Evolutionary conservation across 1,140 invertebrate species (phyloP).

Genomic region (Bicyclus anynana): DNA sequence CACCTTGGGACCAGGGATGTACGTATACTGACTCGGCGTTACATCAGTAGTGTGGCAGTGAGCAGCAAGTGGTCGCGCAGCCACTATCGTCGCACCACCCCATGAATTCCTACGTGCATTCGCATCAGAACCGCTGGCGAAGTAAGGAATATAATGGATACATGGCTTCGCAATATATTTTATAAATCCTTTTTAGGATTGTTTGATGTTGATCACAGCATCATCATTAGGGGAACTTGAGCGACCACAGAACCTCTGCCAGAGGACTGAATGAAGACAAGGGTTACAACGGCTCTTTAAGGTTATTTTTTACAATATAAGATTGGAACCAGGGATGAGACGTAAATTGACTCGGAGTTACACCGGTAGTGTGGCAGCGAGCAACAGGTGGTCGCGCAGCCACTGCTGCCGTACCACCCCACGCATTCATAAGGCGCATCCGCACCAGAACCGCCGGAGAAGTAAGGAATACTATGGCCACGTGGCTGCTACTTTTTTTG

Average conservation of each 20-base stretch:
- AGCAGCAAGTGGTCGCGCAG: conserved; percentile 45
- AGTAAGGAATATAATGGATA: conserved; percentile 34
- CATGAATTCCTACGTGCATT: conserved; percentile 61
- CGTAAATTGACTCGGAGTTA: conserved; percentile 95
- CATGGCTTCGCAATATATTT: too few species aligned
- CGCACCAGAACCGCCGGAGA: conserved; percentile 64
- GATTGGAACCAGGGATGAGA: conserved; percentile 91
- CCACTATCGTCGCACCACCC: conserved; percentile 65
- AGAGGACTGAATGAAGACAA: too few species aligned
- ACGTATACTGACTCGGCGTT: conserved; percentile 96
- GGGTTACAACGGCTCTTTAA: too few species aligned
- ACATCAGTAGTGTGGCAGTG: conserved; percentile 81
- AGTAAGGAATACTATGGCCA: conserved; percentile 34
- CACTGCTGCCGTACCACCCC: conserved; percentile 63
- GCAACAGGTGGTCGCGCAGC: conserved; percentile 45
- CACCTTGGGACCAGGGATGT: conserved; percentile 90
- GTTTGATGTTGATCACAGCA: too few species aligned
- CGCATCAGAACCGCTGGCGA: conserved; percentile 64
- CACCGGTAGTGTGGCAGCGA: conserved; percentile 81
- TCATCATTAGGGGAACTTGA: too few species aligned
- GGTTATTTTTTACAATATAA: too few species aligned
- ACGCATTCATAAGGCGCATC: conserved; percentile 66
- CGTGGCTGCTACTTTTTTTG: too few species aligned
- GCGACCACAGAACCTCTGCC: too few species aligned
- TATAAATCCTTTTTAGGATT: too few species aligned